A percentile compares a stretch with the other conserved stretches of the same genome.
Conservation (phyloP, 2,797 vertebrate genomes). For the Alcedo quadribrachys region DNA sequence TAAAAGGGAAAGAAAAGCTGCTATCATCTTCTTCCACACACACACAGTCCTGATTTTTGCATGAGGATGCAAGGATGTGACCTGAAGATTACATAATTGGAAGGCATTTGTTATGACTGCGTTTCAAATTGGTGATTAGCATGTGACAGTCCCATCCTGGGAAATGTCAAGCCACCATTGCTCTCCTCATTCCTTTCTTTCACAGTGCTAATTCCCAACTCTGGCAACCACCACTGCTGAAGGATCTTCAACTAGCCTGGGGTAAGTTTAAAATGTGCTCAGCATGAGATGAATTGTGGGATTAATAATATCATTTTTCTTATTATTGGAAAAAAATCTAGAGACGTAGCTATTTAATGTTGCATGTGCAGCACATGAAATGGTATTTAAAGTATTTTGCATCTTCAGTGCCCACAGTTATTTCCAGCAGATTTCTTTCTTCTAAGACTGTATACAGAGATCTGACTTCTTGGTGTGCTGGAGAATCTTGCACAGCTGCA, state of each 20-base stretch:
- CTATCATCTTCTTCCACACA: conserved; percentile 39
- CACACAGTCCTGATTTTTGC: conserved; percentile 64
- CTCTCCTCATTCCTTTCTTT: conserved; percentile 48
- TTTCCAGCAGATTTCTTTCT: conserved; percentile 29
- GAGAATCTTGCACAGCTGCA: not conserved
- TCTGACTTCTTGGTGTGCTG: not conserved
- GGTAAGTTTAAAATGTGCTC: conserved; percentile 73
- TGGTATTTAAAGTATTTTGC: not conserved
- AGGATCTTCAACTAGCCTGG: conserved; percentile 62
- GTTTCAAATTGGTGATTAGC: conserved; percentile 76
- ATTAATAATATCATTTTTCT: not conserved
- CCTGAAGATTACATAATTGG: conserved; percentile 81
- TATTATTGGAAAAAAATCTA: not conserved
- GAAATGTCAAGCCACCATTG: conserved; percentile 52
- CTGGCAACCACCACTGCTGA: conserved; percentile 18
- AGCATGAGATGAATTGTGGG: not conserved
- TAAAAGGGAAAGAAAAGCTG: not conserved
- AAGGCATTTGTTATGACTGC: conserved; percentile 73
- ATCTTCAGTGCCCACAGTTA: not conserved
- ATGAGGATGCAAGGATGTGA: conserved; percentile 71
- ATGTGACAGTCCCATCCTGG: conserved; percentile 75
- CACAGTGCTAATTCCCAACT: conserved; percentile 61
- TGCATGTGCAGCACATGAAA: not conserved
- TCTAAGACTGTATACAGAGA: not conserved
- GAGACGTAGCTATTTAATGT: not conserved